phyloP scores from a whole-genome alignment of 2,888 invertebrate genomes.

The Clostera curtula region DNA sequence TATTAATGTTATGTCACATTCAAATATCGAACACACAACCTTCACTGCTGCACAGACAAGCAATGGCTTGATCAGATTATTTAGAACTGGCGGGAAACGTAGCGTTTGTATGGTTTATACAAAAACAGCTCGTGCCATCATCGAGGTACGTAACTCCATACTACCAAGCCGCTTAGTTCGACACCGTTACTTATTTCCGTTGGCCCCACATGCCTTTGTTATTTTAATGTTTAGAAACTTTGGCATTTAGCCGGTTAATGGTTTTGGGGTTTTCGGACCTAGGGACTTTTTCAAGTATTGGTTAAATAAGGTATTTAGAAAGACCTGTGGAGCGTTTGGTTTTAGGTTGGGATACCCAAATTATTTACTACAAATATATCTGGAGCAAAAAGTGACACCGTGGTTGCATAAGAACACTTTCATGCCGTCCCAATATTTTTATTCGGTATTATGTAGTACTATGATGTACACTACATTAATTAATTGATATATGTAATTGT shows the following conservation, averaged over 20 bases:
- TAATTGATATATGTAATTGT: too few relatives aligned
- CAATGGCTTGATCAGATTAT: constrained; percentile 12
- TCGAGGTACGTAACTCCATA: constrained; percentile 22
- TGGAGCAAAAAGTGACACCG: too few relatives aligned
- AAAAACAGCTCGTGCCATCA: constrained; percentile 13
- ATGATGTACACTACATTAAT: too few relatives aligned
- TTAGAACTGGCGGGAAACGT: constrained; percentile 20
- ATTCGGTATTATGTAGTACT: too few relatives aligned
- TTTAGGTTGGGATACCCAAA: too few relatives aligned
- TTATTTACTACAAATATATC: too few relatives aligned
- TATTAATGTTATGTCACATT: constrained; percentile 16
- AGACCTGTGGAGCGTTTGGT: too few relatives aligned
- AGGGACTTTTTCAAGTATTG: too few relatives aligned
- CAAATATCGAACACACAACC: constrained; percentile 7
- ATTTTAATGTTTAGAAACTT: constrained; percentile 5
- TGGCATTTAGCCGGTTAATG: not conserved
- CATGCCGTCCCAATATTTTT: too few relatives aligned
- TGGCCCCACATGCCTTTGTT: constrained; percentile 11
- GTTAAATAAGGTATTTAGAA: too few relatives aligned
- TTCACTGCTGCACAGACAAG: constrained; percentile 8
- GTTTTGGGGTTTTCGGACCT: too few relatives aligned
- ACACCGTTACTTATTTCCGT: constrained; percentile 22
- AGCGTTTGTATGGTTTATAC: constrained; percentile 24
- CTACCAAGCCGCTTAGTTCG: constrained; percentile 15
- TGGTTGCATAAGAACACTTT: too few relatives aligned